phyloP scores from a whole-genome alignment of 1,140 invertebrate genomes.

The Anastrepha obliqua region DNA sequence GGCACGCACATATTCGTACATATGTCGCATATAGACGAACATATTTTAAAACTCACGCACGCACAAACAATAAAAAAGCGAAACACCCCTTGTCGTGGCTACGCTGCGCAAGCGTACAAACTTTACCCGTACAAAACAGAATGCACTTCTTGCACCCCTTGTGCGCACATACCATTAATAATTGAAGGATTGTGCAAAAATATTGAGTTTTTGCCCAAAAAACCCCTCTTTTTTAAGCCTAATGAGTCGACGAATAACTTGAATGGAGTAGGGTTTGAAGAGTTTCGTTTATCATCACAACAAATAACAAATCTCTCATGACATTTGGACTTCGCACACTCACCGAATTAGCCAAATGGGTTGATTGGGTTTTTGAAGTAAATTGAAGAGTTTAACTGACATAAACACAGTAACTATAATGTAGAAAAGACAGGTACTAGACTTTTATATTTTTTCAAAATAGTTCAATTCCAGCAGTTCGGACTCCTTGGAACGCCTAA shows the following conservation, averaged over 20 bases:
- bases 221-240: conserved; percentile 1
- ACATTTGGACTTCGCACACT: background rate
- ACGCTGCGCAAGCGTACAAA: background rate
- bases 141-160: conserved; percentile 25
- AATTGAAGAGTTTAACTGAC: background rate
- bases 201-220: conserved; percentile 41
- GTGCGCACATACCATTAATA: background rate
- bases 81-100: background rate
- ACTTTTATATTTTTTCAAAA: too few species aligned
- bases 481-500: too few species aligned
- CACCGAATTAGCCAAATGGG: conserved; percentile 21
- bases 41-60: background rate
- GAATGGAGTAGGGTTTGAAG: background rate
- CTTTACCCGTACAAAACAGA: background rate
- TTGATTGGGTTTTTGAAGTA: background rate
- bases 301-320: conserved; percentile 20
- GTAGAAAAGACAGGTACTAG: too few species aligned
- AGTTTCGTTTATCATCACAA: conserved; percentile 19
- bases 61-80: background rate
- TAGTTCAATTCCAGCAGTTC: too few species aligned
- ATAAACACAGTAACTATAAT: too few species aligned
- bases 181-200: conserved; percentile 49
- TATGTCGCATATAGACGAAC: too few species aligned
- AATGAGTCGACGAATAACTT: background rate
- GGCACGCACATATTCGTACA: background rate